These are phyloP conservation scores for Tragelaphus scriptus DNA, from an alignment of 2,113 vertebrate genomes.

Conservation along the genomic window DNA sequence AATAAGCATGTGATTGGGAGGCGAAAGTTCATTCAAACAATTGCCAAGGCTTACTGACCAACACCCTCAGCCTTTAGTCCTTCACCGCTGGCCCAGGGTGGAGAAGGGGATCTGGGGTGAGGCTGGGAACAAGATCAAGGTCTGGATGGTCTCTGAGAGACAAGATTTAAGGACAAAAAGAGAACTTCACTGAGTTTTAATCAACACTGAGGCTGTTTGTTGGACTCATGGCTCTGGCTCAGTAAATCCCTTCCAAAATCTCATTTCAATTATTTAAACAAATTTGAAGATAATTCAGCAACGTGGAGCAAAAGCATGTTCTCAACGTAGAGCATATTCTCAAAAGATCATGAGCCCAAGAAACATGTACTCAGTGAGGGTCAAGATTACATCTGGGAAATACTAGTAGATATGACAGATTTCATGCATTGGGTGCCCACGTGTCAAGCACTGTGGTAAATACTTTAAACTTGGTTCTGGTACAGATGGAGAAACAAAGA, in stretches of 20 bases:
- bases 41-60: neutral
- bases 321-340: neutral
- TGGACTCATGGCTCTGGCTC: neutral
- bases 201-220: neutral
- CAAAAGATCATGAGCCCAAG: neutral
- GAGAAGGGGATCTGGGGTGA: neutral
- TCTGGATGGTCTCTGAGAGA: neutral
- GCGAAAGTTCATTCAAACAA: neutral
- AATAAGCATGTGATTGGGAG: neutral
- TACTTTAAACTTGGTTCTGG: neutral
- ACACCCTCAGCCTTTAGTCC: neutral
- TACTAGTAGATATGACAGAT: neutral
- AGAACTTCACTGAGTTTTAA: neutral
- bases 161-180: neutral
- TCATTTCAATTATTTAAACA: neutral
- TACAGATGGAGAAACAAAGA: neutral
- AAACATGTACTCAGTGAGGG: neutral
- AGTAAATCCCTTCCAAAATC: neutral
- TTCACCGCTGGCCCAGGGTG: neutral
- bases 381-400: neutral
- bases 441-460: neutral
- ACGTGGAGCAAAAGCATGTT: neutral
- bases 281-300: neutral
- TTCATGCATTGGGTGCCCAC: neutral
- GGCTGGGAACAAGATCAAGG: neutral